These are phyloP conservation scores for Octopus sinensis DNA, from an alignment of 1,140 invertebrate species.

Conservation along the genomic window DNA sequence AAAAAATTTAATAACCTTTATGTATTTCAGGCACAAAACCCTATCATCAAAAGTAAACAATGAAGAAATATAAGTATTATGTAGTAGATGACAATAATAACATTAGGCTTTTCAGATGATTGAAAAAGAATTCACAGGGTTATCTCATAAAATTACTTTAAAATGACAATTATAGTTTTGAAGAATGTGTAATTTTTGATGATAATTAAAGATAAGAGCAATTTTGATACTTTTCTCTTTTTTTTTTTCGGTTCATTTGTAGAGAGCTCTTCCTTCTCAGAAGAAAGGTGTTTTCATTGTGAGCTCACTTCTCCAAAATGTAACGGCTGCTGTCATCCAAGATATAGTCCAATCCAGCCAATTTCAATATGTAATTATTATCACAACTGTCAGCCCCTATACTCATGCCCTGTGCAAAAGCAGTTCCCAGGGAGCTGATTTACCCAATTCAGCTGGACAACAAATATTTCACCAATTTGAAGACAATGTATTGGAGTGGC, in stretches of 20 bases:
- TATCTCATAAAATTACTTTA: neutral
- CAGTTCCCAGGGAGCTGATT: conserved; percentile 16
- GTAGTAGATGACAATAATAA: too few relatives aligned
- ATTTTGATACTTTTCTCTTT: too few relatives aligned
- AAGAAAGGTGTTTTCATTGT: conserved; percentile 65
- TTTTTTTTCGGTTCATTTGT: conserved; percentile 10
- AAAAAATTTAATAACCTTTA: too few relatives aligned
- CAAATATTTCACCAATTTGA: conserved; percentile 58
- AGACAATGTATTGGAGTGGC: conserved; percentile 60
- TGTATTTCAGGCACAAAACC: too few relatives aligned
- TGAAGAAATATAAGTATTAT: too few relatives aligned
- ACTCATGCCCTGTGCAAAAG: conserved; percentile 47
- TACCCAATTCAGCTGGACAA: conserved; percentile 32
- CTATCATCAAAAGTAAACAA: too few relatives aligned
- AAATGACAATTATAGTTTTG: neutral
- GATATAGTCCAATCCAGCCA: conserved; percentile 61
- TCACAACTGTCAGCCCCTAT: conserved; percentile 58
- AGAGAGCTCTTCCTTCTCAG: conserved; percentile 35
- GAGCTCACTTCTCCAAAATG: conserved; percentile 58
- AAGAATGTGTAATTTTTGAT: neutral
- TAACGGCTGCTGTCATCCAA: conserved; percentile 60
- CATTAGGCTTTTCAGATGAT: too few relatives aligned
- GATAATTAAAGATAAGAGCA: too few relatives aligned
- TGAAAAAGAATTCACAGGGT: neutral
- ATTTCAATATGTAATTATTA: conserved; percentile 61